Evolutionary conservation across 2,888 invertebrate genomes (phyloP).

Genomic region (Synergus japonicus): DNA sequence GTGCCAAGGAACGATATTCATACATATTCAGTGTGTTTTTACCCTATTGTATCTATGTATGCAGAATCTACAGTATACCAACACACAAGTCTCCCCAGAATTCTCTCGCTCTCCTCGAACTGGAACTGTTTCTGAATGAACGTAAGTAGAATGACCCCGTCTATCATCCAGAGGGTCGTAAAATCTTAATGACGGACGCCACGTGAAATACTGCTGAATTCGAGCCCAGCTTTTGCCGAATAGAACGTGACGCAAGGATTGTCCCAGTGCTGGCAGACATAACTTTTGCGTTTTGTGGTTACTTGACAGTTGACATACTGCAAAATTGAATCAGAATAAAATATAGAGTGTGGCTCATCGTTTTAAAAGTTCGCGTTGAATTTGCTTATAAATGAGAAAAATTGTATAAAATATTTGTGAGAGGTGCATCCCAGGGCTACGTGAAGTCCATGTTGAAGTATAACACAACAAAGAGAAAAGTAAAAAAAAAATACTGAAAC

Average conservation of each 20-base stretch:
- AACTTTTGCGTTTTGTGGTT: conserved; percentile 45
- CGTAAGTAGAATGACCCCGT: conserved; percentile 64
- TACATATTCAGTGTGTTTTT: not conserved
- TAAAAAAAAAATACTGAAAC: too few relatives aligned
- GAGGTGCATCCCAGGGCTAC: too few relatives aligned
- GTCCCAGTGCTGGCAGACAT: conserved; percentile 43
- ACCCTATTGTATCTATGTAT: not conserved
- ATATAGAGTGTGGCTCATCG: not conserved
- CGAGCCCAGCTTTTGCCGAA: conserved; percentile 28
- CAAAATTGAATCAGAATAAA: not conserved
- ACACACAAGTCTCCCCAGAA: not conserved
- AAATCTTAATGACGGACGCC: conserved; percentile 68
- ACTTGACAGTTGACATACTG: not conserved
- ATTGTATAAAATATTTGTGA: too few relatives aligned
- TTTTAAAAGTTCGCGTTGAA: not conserved
- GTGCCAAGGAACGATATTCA: not conserved
- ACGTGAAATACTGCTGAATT: conserved; percentile 61
- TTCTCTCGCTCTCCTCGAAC: conserved; percentile 49
- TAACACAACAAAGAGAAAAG: too few relatives aligned
- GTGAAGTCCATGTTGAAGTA: too few relatives aligned
- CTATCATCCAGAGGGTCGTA: conserved; percentile 66
- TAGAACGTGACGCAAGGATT: conserved; percentile 40
- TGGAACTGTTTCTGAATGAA: conserved; percentile 61
- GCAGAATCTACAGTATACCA: not conserved
- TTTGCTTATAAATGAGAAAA: too few relatives aligned